A percentile compares a stretch with the other conserved stretches of the same genome.
Conservation (phyloP, 2,113 vertebrate genomes). For the Phoxinus phoxinus region DNA sequence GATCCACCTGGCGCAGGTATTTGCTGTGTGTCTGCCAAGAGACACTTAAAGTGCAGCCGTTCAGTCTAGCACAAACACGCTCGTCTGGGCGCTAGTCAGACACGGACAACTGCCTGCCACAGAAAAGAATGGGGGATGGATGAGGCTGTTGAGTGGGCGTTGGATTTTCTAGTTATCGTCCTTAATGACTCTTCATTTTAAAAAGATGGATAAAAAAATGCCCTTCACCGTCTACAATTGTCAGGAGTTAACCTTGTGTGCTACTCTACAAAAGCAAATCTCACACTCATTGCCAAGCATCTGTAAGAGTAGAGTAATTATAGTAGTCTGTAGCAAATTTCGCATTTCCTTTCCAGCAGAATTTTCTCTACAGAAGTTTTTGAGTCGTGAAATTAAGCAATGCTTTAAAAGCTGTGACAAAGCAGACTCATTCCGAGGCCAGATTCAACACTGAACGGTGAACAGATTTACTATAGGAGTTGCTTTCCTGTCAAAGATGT, state of each 20-base stretch:
- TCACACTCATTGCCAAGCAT: conserved; percentile 27
- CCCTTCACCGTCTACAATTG: not conserved
- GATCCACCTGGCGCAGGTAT: conserved; percentile 72
- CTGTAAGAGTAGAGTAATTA: conserved; percentile 25
- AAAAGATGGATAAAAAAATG: not conserved
- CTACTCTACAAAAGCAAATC: conserved; percentile 25
- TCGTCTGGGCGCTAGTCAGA: conserved; percentile 65
- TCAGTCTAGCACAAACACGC: conserved; percentile 72
- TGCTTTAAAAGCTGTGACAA: not conserved
- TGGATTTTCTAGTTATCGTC: not conserved
- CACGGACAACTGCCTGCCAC: conserved; percentile 28
- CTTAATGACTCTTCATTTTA: not conserved
- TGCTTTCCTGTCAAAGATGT: conserved; percentile 10
- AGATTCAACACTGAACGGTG: conserved; percentile 7
- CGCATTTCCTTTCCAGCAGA: conserved; percentile 11
- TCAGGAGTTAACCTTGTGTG: conserved; percentile 1
- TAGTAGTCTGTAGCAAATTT: conserved; percentile 19
- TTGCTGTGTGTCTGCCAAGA: conserved; percentile 68
- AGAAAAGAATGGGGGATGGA: conserved; percentile 17
- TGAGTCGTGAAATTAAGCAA: conserved; percentile 9
- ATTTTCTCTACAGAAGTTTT: conserved; percentile 22
- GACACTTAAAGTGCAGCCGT: conserved; percentile 65
- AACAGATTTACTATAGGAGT: not conserved
- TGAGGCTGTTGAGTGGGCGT: conserved; percentile 1
- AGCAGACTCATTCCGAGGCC: conserved; percentile 6